phyloP scores from a whole-genome alignment of 92 coral and sea anemone genomes.

The Palythoa caribaeorum region DNA sequence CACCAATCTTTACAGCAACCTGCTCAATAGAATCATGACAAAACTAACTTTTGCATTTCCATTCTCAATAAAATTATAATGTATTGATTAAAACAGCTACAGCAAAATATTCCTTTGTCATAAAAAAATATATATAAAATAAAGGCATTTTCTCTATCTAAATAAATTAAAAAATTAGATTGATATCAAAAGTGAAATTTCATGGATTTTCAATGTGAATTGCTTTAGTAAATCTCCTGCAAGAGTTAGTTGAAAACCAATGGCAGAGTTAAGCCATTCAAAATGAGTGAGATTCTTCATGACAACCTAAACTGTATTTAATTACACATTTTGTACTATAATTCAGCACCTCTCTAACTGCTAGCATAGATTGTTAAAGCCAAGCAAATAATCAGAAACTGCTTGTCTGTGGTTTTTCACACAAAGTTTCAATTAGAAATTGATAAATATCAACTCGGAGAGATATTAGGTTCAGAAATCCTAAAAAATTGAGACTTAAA shows the following conservation, averaged over 20 bases:
- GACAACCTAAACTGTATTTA: neutral
- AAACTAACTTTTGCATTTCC: no score
- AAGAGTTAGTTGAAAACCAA: neutral
- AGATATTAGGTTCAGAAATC: neutral
- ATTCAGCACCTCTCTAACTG: neutral
- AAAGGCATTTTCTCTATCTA: no score
- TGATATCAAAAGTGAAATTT: neutral
- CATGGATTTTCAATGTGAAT: neutral
- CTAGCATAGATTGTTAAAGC: neutral
- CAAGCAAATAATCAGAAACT: neutral
- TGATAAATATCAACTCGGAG: neutral
- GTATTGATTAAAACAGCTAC: no score
- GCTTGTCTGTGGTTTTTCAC: neutral
- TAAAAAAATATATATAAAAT: no score
- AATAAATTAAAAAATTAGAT: no score
- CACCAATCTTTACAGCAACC: no score
- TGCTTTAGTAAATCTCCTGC: neutral
- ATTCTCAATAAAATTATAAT: no score
- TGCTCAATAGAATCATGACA: no score
- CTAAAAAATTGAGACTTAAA: neutral
- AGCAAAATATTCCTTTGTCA: no score
- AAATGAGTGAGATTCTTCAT: no score
- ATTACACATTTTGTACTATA: neutral
- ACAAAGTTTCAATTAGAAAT: neutral
- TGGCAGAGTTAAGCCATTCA: no score